These are phyloP conservation scores for Tinamus major DNA, from an alignment of 2,797 vertebrate species.

Conservation along the genomic window DNA sequence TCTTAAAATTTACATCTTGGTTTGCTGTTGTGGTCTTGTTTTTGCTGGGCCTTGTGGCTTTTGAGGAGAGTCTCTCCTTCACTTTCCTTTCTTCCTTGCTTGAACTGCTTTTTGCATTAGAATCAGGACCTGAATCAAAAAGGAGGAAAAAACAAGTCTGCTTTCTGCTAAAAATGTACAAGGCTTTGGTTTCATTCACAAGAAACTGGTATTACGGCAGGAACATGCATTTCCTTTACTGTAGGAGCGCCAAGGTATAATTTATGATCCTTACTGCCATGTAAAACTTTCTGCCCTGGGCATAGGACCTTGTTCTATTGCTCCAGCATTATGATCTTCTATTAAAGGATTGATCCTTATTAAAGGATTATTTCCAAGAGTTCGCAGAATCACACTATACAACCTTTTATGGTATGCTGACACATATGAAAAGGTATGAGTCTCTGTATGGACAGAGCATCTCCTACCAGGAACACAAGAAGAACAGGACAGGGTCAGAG, in stretches of 20 bases:
- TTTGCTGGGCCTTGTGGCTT: slow-evolving; percentile 15
- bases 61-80: slow-evolving; percentile 21
- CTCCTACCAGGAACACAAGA: not conserved
- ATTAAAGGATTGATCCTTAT: not conserved
- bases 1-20: slow-evolving; percentile 40
- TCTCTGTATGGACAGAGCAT: not conserved
- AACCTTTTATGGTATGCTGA: not conserved
- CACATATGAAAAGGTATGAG: not conserved
- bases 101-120: slow-evolving; percentile 15
- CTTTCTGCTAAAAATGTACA: not conserved
- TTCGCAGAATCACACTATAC: not conserved
- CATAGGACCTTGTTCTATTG: not conserved
- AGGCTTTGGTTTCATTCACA: not conserved
- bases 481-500: not conserved
- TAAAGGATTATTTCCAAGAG: not conserved
- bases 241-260: not conserved
- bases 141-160: not conserved
- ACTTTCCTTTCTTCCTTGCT: slow-evolving; percentile 3
- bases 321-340: not conserved
- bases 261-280: not conserved
- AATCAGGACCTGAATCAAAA: slow-evolving; percentile 38
- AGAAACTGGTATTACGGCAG: not conserved
- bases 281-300: not conserved
- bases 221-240: not conserved
- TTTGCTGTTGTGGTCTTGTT: slow-evolving; percentile 61